phyloP scores from a whole-genome alignment of 2,113 vertebrate species.

The Bubo bubo region DNA sequence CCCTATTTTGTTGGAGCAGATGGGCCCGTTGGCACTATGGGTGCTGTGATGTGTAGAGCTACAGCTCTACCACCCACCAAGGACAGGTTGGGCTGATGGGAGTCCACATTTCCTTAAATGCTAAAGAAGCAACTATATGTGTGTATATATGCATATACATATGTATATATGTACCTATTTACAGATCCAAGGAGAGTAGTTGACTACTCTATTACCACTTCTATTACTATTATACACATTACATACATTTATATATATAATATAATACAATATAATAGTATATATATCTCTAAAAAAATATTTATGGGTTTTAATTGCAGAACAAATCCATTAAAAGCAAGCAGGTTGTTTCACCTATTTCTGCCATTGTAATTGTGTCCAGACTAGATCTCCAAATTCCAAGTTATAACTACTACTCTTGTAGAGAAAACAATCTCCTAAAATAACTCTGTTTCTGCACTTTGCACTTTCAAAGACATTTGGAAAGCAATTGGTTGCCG shows the following conservation, averaged over 20 bases:
- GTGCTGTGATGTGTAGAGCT: neutral
- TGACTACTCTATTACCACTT: neutral
- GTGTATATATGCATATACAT: neutral
- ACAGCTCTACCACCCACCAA: neutral
- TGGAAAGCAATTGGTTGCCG: neutral
- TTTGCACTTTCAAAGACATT: neutral
- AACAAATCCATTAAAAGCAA: neutral
- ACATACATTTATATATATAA: neutral
- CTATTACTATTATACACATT: neutral
- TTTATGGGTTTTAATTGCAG: neutral
- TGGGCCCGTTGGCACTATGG: accelerated
- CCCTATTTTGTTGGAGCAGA: neutral
- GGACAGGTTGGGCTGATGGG: neutral
- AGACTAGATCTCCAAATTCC: neutral
- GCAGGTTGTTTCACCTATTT: neutral
- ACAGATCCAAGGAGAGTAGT: neutral
- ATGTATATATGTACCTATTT: neutral
- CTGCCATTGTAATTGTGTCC: neutral
- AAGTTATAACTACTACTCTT: neutral
- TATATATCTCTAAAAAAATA: neutral
- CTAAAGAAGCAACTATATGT: neutral
- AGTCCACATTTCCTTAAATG: neutral
- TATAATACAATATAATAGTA: neutral
- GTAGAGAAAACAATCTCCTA: neutral
- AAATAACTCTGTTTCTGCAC: neutral